Base-by-base conservation (phyloP, 2,113 vertebrate species). In the Salvelinus namaycush region DNA sequence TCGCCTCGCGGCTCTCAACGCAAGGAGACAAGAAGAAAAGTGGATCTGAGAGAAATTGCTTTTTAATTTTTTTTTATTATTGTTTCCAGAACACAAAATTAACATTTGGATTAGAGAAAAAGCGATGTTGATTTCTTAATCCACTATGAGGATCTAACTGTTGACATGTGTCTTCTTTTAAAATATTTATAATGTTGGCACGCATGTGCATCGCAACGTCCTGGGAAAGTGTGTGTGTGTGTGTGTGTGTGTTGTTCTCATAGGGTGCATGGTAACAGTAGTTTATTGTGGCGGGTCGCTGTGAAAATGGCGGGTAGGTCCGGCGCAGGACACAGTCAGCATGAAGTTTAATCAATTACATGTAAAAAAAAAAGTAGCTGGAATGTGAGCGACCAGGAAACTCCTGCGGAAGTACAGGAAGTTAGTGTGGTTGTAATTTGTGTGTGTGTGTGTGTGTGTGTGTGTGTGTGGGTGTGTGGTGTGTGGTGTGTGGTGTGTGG, bases 361-460 rank as follows among this genome's bases (percentile, higher is more conserved):
- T 72, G 81, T 83, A 82, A 79, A 34, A 24, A 24, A 24, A 24
- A 31, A 85, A 83, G 81, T 86, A 81, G 80, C 59, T 83, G 85
- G 87, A 88, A 88, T 91, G 85, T 89, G 84, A 88, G 87, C 85
- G 87, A 85, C 82, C 51, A 91, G 87, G 91, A 92, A 93, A 87
- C 88, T 81, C 86, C 85, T 90, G 89, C 85, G 89, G 90, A 94
- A 92, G 87, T 86, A 81, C 81, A 78, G 87, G 85, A 92, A 87
- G 83, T 87, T 81, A 65, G 75, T 59, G 81, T 78, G 51, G 67
- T 69, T 77, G 77, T 85, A 88, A 89, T 73, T 67, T 82, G 62
- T 60, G 75, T 75, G 29, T 70, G 8, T 44, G 6, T 44, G 39
- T 44, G 39, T 39, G 8, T 39, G 39, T 76, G 71, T 79, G 71